Evolutionary conservation across 2,888 invertebrate genomes (phyloP).

Genomic region (Polylopha cassiicola): DNA sequence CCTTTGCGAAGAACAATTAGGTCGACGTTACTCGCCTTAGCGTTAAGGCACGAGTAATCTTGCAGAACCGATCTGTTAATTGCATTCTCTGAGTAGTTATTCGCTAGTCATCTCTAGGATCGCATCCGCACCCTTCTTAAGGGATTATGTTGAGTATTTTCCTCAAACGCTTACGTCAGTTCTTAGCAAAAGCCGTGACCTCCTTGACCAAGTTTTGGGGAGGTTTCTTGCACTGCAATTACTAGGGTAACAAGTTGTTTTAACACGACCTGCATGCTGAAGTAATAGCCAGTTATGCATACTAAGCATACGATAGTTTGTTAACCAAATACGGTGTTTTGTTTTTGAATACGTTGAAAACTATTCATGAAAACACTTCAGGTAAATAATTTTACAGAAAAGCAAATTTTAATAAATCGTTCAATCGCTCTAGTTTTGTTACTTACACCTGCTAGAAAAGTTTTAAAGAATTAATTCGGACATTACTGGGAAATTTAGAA

Average conservation of each 20-base stretch:
- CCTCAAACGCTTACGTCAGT: conserved; percentile 6
- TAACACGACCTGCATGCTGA: not conserved
- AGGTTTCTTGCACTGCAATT: not conserved
- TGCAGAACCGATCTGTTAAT: conserved; percentile 9
- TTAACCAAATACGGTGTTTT: too few species aligned
- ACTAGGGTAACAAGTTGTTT: not conserved
- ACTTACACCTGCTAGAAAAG: too few species aligned
- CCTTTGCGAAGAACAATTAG: conserved; percentile 2
- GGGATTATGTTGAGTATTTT: conserved; percentile 8
- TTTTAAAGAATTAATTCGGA: too few species aligned
- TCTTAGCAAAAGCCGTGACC: not conserved
- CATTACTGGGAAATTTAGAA: too few species aligned
- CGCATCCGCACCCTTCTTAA: conserved; percentile 3
- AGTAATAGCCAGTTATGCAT: too few species aligned
- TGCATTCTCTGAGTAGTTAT: conserved; percentile 5
- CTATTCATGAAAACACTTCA: too few species aligned
- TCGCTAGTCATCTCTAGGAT: conserved; percentile 2
- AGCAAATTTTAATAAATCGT: too few species aligned
- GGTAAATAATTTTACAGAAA: too few species aligned
- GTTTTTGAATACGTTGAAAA: too few species aligned
- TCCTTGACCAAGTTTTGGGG: conserved; percentile 12
- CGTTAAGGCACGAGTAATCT: conserved; percentile 7
- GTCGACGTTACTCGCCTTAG: conserved; percentile 3
- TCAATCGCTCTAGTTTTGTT: too few species aligned
- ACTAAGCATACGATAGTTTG: too few species aligned